Percentiles rank a stretch among this genome's conserved stretches.
phyloP scores from a whole-genome alignment of 2,113 vertebrate species.

The Chroicocephalus ridibundus region DNA sequence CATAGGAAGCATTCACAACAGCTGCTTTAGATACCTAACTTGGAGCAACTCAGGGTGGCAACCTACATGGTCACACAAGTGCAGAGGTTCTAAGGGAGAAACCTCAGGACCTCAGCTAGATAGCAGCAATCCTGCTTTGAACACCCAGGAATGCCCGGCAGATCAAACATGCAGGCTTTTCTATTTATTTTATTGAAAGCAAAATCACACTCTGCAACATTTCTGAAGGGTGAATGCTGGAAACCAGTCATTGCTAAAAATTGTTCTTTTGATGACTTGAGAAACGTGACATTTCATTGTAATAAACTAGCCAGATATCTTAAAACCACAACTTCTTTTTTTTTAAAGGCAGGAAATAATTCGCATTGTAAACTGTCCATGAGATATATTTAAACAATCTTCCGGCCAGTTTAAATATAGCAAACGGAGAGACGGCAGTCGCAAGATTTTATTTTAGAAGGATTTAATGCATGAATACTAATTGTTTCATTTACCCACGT shows the following conservation, averaged over 20 bases:
- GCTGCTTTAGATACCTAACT: not conserved
- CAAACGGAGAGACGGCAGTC: not conserved
- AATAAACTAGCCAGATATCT: constrained; percentile 32
- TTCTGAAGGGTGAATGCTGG: constrained; percentile 1
- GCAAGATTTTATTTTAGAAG: not conserved
- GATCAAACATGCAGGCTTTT: not conserved
- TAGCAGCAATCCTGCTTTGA: not conserved
- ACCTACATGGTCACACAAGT: not conserved
- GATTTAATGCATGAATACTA: not conserved
- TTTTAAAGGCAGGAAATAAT: constrained; percentile 45
- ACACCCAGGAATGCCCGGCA: not conserved
- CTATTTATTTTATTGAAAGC: not conserved
- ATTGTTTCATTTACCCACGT: not conserved
- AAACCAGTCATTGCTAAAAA: constrained; percentile 18
- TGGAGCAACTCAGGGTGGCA: not conserved
- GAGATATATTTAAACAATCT: constrained; percentile 23
- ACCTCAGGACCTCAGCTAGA: not conserved
- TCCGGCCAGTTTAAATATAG: constrained; percentile 25
- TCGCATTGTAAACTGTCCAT: constrained; percentile 12
- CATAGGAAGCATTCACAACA: not conserved
- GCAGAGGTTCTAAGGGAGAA: not conserved
- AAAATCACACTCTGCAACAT: not conserved
- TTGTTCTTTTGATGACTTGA: constrained; percentile 10
- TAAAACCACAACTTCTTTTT: not conserved
- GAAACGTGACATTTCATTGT: not conserved